Evolutionary conservation across 2,113 vertebrate species (phyloP).

Genomic region (Epinephelus lanceolatus): DNA sequence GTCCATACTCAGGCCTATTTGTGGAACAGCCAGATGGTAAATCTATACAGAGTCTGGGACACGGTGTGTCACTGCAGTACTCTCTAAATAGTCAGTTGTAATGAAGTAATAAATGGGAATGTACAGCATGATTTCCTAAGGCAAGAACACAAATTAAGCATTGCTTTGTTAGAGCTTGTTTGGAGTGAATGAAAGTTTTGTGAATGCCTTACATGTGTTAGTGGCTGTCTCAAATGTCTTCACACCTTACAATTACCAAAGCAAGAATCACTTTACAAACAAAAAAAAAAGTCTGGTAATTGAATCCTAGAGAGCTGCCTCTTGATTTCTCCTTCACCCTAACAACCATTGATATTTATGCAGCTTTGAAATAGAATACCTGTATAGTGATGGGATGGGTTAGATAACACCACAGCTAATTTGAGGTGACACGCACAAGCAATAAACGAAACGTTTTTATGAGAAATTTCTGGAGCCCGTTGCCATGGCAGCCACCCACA

Average conservation of each 20-base stretch:
- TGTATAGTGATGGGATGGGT: not conserved
- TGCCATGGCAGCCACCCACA: conserved; percentile 71
- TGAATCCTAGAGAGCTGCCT: not conserved
- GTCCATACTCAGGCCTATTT: conserved; percentile 67
- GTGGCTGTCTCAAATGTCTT: conserved; percentile 12
- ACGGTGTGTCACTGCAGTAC: conserved; percentile 30
- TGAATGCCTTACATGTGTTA: not conserved
- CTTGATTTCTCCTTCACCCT: not conserved
- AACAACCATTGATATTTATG: not conserved
- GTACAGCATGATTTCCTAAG: not conserved
- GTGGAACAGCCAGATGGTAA: conserved; percentile 72
- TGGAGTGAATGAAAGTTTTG: not conserved
- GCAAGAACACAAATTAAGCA: conserved; percentile 3
- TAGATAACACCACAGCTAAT: not conserved
- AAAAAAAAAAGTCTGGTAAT: not conserved
- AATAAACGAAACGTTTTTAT: not conserved
- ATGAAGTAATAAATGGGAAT: conserved; percentile 43
- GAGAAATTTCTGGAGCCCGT: conserved; percentile 52
- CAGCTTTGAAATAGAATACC: not conserved
- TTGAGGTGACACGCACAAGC: not conserved
- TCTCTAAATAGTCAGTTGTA: conserved; percentile 58
- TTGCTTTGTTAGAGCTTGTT: not conserved
- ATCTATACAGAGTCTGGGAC: conserved; percentile 65
- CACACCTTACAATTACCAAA: not conserved
- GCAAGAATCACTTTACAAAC: conserved; percentile 15